Conservation (phyloP, 1,140 invertebrate species). For the Spodoptera frugiperda region DNA sequence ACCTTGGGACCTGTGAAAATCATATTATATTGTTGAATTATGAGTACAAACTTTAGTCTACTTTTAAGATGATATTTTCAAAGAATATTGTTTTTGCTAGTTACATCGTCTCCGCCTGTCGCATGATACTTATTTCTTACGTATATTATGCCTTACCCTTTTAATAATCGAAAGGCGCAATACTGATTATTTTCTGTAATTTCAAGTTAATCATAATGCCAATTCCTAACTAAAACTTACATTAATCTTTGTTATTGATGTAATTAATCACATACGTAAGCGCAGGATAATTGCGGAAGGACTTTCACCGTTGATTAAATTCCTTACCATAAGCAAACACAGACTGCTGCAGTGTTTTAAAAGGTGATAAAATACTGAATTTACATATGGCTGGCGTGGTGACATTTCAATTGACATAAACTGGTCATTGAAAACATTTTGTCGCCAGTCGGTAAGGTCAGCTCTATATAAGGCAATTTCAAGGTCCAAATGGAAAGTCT, state of each 20-base stretch:
- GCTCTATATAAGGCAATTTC: constrained; percentile 16
- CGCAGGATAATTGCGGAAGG: constrained; percentile 3
- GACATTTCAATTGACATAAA: constrained; percentile 17
- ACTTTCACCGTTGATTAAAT: constrained; percentile 18
- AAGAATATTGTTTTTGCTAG: not conserved
- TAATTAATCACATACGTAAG: constrained; percentile 9
- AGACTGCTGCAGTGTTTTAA: not conserved
- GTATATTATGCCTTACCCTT: too few relatives aligned
- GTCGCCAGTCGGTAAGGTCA: constrained; percentile 7
- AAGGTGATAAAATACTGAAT: constrained; percentile 3
- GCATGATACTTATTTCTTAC: too few relatives aligned
- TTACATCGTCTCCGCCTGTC: too few relatives aligned
- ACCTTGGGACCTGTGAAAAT: constrained; percentile 1
- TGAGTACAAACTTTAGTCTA: not conserved
- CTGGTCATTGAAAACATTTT: constrained; percentile 24
- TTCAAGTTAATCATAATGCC: not conserved
- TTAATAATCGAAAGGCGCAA: too few relatives aligned
- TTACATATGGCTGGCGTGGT: not conserved
- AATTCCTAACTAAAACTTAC: too few relatives aligned
- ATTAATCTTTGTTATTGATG: constrained; percentile 15
- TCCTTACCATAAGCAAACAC: not conserved
- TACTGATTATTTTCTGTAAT: too few relatives aligned
- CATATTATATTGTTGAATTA: not conserved
- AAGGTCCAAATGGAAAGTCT: constrained; percentile 43
- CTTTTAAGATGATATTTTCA: too few relatives aligned